phyloP scores from a whole-genome alignment of 2,797 vertebrate genomes.

The Enteromius paludinosus region DNA sequence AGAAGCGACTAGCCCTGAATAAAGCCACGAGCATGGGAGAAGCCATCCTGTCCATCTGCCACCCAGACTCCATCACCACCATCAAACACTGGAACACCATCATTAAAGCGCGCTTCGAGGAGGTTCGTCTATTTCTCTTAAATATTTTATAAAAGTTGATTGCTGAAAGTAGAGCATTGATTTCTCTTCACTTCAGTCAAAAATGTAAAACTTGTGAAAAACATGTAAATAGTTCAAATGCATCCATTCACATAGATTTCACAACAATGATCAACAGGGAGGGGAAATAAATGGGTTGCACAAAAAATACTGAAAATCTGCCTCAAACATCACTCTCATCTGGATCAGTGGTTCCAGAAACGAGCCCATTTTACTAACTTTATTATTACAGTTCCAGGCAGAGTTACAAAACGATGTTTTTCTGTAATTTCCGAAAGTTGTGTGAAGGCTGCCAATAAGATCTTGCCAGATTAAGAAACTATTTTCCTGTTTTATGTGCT shows the following conservation, averaged over 20 bases:
- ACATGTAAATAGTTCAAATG: neutral
- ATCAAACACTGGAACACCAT: constrained; percentile 99
- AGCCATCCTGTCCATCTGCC: constrained; percentile 91
- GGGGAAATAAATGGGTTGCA: neutral
- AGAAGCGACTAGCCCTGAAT: constrained; percentile 88
- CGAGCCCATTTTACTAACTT: too few species aligned
- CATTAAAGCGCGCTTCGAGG: constrained; percentile 97
- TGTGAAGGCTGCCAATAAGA: neutral
- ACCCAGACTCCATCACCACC: constrained; percentile 97
- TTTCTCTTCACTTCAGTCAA: neutral
- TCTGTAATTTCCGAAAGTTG: neutral
- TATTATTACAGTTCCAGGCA: neutral
- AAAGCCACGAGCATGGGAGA: constrained; percentile 93
- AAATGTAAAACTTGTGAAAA: neutral
- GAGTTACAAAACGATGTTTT: neutral
- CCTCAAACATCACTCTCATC: neutral
- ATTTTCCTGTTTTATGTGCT: neutral
- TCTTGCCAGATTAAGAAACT: neutral
- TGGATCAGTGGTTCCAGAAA: neutral
- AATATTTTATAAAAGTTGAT: neutral
- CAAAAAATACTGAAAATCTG: neutral
- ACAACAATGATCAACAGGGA: neutral
- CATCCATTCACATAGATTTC: neutral
- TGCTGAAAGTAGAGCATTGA: neutral
- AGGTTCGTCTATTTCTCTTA: constrained; percentile 83